phyloP scores from a whole-genome alignment of 2,888 invertebrate species.

The Drosophila recens region DNA sequence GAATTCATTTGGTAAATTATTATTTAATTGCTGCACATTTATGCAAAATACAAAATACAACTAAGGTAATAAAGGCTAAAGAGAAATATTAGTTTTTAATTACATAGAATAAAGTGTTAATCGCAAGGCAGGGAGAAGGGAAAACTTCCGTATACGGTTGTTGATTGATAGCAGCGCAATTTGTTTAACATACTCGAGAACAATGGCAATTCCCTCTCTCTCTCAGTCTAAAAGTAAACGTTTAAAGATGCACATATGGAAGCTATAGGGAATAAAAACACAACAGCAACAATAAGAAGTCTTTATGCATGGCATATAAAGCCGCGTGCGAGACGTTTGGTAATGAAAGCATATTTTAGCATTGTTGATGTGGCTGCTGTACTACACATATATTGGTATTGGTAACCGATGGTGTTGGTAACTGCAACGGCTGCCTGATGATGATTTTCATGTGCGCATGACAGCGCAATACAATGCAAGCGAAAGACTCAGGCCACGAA shows the following conservation, averaged over 20 bases:
- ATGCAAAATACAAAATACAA: slow-evolving; percentile 11
- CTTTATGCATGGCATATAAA: slow-evolving; percentile 58
- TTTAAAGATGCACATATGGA: slow-evolving; percentile 33
- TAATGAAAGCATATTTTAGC: slow-evolving; percentile 79
- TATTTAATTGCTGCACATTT: slow-evolving; percentile 27
- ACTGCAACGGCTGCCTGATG: slow-evolving; percentile 43
- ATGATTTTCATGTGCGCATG: slow-evolving; percentile 75
- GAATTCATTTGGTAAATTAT: slow-evolving; percentile 15
- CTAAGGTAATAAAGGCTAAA: slow-evolving; percentile 12
- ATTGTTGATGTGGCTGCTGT: slow-evolving; percentile 58
- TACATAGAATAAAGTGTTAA: slow-evolving; percentile 28
- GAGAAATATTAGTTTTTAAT: slow-evolving; percentile 37
- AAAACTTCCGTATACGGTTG: slow-evolving; percentile 52
- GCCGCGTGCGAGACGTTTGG: slow-evolving; percentile 64
- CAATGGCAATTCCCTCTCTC: slow-evolving; percentile 26
- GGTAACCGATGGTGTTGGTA: slow-evolving; percentile 12
- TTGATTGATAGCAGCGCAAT: slow-evolving; percentile 58
- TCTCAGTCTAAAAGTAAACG: slow-evolving; percentile 9
- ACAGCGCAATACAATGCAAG: slow-evolving; percentile 77
- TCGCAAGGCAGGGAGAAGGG: slow-evolving; percentile 11
- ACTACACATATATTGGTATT: slow-evolving; percentile 5
- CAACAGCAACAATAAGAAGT: slow-evolving; percentile 25
- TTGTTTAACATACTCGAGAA: slow-evolving; percentile 42
- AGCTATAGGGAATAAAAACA: slow-evolving; percentile 12
- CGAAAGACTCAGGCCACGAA: slow-evolving; percentile 76